Evolutionary conservation across 2,888 invertebrate genomes (phyloP).

Genomic region (Dendrolimus houi): DNA sequence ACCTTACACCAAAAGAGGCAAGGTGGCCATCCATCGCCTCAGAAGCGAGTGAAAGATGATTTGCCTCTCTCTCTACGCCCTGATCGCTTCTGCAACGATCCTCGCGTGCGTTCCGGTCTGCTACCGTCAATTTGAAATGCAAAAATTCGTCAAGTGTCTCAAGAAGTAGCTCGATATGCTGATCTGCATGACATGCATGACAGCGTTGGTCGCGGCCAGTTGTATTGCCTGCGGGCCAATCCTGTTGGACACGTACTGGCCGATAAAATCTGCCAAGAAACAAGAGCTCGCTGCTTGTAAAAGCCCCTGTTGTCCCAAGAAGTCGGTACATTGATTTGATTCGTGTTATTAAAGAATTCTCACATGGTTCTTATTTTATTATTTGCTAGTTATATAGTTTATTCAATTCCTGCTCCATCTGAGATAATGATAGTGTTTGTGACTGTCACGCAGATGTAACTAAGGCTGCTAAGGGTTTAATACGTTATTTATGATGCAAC

Average conservation of each 20-base stretch:
- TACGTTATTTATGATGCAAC: no score
- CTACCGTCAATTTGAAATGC: conserved; percentile 41
- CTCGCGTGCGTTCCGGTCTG: conserved; percentile 60
- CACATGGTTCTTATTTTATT: no score
- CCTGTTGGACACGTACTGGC: conserved; percentile 32
- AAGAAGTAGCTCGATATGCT: conserved; percentile 40
- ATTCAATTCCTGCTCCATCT: no score
- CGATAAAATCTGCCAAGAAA: conserved; percentile 11
- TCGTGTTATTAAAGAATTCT: neutral
- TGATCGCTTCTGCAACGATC: conserved; percentile 54
- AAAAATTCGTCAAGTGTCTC: conserved; percentile 46
- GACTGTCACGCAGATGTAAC: no score
- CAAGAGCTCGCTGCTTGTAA: conserved; percentile 22
- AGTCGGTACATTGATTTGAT: conserved; percentile 7
- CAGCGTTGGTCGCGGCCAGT: conserved; percentile 33
- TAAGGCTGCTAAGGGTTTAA: no score
- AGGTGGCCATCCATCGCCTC: neutral
- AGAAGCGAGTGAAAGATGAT: conserved; percentile 42
- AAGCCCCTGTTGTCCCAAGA: conserved; percentile 37
- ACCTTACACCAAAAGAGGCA: neutral
- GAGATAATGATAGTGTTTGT: no score
- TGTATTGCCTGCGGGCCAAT: conserved; percentile 43
- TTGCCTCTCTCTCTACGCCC: conserved; percentile 57
- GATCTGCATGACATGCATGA: conserved; percentile 39
- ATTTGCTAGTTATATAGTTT: no score